Percentiles rank a stretch among this genome's conserved stretches.
These are phyloP conservation scores for Lytechinus variegatus DNA, from an alignment of 35 echinoderm and acorn worm genomes.

Conservation along the genomic window DNA sequence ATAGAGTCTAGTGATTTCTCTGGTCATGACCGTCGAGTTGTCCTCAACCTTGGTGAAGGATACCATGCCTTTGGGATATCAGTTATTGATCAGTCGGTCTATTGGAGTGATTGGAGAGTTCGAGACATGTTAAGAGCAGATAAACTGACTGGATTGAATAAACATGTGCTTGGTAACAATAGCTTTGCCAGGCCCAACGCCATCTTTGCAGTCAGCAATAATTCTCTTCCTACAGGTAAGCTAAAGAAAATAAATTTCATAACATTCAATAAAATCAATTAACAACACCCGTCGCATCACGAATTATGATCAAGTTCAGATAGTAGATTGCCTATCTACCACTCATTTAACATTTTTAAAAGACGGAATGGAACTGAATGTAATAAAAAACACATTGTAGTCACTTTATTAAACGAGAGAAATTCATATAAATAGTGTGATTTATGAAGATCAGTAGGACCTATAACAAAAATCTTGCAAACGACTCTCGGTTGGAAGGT, in stretches of 20 bases:
- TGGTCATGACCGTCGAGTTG: conserved; percentile 7
- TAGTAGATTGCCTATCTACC: no score
- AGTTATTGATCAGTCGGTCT: conserved; percentile 39
- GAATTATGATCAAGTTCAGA: no score
- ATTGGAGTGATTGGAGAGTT: conserved; percentile 62
- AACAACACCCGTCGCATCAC: no score
- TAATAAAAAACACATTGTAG: no score
- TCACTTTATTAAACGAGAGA: no score
- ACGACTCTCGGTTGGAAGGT: no score
- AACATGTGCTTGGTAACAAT: not conserved
- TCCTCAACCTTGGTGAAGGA: conserved; percentile 13
- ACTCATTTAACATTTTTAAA: not conserved
- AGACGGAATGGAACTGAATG: not conserved
- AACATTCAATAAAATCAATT: no score
- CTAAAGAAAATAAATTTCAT: no score
- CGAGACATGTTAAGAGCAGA: conserved; percentile 1
- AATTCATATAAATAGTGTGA: no score
- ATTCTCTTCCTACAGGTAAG: not conserved
- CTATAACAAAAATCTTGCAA: no score
- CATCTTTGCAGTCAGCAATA: not conserved
- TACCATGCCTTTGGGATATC: conserved; percentile 57
- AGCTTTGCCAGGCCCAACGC: conserved; percentile 54
- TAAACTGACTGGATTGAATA: conserved; percentile 16
- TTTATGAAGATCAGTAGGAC: no score
- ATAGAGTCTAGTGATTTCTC: conserved; percentile 61